phyloP scores from a whole-genome alignment of 2,797 vertebrate genomes.

The Todus mexicanus region DNA sequence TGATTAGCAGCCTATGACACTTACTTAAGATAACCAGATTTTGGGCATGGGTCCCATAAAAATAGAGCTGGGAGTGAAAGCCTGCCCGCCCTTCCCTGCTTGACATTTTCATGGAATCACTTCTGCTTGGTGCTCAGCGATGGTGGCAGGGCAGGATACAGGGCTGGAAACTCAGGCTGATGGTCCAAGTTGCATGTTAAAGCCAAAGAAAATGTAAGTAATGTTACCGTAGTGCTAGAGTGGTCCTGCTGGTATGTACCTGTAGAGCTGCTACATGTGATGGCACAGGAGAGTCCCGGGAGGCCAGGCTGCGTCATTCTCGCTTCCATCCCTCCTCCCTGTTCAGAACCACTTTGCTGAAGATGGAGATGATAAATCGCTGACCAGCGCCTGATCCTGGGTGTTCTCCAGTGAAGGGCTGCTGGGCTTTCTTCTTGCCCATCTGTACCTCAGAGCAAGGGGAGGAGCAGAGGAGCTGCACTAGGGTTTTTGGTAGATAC shows the following conservation, averaged over 20 bases:
- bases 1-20: constrained; percentile 44
- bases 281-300: background rate
- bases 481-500: background rate
- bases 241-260: background rate
- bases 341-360: background rate
- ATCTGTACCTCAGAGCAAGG: background rate
- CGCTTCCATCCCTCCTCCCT: background rate
- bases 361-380: background rate
- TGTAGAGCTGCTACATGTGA: background rate
- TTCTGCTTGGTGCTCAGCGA: background rate
- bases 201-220: background rate
- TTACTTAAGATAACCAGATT: constrained; percentile 63
- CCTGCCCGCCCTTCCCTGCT: constrained; percentile 43
- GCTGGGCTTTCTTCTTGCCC: background rate
- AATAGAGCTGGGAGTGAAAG: constrained; percentile 55
- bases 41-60: constrained; percentile 56
- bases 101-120: constrained; percentile 58
- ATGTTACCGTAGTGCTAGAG: background rate
- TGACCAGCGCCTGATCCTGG: background rate
- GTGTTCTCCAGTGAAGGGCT: background rate
- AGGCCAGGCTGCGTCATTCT: background rate
- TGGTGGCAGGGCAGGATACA: background rate
- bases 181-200: background rate
- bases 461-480: background rate
- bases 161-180: background rate